Percentiles rank a stretch among this genome's conserved stretches.
phyloP scores from a whole-genome alignment of 1,140 invertebrate species.

The Euwallacea fornicatus region DNA sequence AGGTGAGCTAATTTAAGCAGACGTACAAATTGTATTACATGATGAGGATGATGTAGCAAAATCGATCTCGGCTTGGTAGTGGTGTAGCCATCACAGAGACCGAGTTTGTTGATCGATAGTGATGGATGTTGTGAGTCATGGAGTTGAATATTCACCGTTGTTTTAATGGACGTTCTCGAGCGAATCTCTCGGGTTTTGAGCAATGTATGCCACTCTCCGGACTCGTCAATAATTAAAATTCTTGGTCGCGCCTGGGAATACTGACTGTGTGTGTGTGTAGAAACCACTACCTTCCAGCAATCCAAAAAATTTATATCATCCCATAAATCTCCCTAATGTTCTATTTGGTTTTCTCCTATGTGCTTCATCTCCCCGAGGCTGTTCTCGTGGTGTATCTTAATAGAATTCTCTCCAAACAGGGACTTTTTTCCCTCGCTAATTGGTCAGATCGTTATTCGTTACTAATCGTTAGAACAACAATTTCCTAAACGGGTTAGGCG shows the following conservation, averaged over 20 bases:
- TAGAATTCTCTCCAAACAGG: slow-evolving; percentile 28
- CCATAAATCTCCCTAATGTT: slow-evolving; percentile 20
- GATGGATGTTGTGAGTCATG: slow-evolving; percentile 1
- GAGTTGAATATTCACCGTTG: too few relatives aligned
- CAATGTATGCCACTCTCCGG: too few relatives aligned
- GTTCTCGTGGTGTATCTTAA: slow-evolving; percentile 26
- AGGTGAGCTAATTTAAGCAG: too few relatives aligned
- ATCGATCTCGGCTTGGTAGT: neutral
- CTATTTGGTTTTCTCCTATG: slow-evolving; percentile 27
- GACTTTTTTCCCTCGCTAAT: slow-evolving; percentile 21
- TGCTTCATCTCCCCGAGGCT: slow-evolving; percentile 12
- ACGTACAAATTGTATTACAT: slow-evolving; percentile 11
- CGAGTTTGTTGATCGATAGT: slow-evolving; percentile 26
- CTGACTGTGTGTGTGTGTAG: too few relatives aligned
- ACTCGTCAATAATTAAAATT: too few relatives aligned
- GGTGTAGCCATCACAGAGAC: slow-evolving; percentile 18
- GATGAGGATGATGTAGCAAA: slow-evolving; percentile 19
- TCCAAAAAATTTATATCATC: neutral
- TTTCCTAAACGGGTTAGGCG: slow-evolving; percentile 20
- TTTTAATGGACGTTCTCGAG: too few relatives aligned
- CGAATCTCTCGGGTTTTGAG: too few relatives aligned
- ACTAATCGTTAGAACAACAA: slow-evolving; percentile 28
- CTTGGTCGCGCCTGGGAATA: too few relatives aligned
- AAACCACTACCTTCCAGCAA: neutral
- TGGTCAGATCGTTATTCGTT: slow-evolving; percentile 15